Percentiles rank a stretch among this genome's conserved stretches.
These are phyloP conservation scores for Epinephelus cyanopodus DNA, from an alignment of 2,113 vertebrate species.

Conservation along the genomic window DNA sequence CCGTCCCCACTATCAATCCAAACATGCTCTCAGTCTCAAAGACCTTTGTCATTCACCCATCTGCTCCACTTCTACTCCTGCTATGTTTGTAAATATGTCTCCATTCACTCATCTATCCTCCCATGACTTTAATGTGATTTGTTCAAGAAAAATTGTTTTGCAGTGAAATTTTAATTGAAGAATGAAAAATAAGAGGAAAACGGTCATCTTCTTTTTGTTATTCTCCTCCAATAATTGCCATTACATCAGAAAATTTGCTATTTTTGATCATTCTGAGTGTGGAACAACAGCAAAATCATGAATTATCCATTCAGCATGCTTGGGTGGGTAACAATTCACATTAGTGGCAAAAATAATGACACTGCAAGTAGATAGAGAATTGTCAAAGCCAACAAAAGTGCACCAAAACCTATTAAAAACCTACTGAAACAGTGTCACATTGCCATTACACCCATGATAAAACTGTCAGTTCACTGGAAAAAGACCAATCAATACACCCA, in stretches of 20 bases:
- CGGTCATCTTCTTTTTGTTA: not conserved
- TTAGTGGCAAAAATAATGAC: slow-evolving; percentile 5
- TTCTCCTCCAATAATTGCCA: not conserved
- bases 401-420: slow-evolving; percentile 42
- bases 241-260: not conserved
- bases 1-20: slow-evolving; percentile 37
- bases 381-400: slow-evolving; percentile 17
- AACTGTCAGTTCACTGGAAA: slow-evolving; percentile 58
- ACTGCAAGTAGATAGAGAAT: not conserved
- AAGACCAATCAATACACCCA: slow-evolving; percentile 64
- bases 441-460: slow-evolving; percentile 58
- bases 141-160: not conserved
- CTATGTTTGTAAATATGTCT: not conserved
- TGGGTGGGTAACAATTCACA: not conserved
- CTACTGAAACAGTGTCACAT: slow-evolving; percentile 51
- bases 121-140: not conserved
- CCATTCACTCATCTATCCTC: slow-evolving; percentile 11
- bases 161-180: not conserved
- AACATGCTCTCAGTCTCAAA: slow-evolving; percentile 3
- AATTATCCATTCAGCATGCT: not conserved
- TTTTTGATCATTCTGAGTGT: not conserved
- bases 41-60: slow-evolving; percentile 61
- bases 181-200: not conserved
- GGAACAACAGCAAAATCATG: not conserved
- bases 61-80: slow-evolving; percentile 46